These are phyloP conservation scores for Microcebus tavaratra DNA, from an alignment of 2,113 vertebrate species.

Conservation along the genomic window DNA sequence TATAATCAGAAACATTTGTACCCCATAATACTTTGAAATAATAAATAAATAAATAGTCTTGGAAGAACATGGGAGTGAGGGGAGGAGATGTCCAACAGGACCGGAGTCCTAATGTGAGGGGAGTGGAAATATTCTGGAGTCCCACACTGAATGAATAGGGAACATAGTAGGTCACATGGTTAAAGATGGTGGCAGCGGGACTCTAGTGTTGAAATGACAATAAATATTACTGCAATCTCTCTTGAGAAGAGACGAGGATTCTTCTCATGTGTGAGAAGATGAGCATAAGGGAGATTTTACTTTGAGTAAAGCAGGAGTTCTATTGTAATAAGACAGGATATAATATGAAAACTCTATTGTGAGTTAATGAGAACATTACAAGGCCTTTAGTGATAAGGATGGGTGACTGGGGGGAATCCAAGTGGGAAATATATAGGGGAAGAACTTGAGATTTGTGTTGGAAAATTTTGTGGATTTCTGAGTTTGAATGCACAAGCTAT, in stretches of 20 bases:
- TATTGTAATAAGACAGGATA: background rate
- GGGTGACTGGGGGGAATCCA: background rate
- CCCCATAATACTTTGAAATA: too few relatives aligned
- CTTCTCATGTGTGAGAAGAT: background rate
- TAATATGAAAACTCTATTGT: background rate
- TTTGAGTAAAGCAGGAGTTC: background rate
- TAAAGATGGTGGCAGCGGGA: background rate
- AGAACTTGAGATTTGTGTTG: background rate
- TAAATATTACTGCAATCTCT: background rate
- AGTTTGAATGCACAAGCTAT: constrained; percentile 33
- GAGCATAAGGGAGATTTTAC: background rate
- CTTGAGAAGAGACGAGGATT: background rate
- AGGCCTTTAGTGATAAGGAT: background rate
- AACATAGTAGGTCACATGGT: background rate
- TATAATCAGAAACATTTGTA: too few relatives aligned
- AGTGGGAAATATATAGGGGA: background rate
- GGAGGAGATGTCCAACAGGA: background rate
- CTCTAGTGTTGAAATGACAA: background rate
- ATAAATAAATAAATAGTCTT: background rate
- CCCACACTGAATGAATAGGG: background rate
- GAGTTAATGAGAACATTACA: constrained; percentile 4
- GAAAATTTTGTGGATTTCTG: constrained; percentile 35
- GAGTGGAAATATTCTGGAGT: background rate
- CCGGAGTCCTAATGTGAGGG: background rate
- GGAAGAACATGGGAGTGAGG: background rate